Evolutionary conservation across 53 echinoderm and acorn worm species (phyloP), one percentile per base, ranked within the genome.

Genomic region (Mesocentrotus franciscanus): DNA sequence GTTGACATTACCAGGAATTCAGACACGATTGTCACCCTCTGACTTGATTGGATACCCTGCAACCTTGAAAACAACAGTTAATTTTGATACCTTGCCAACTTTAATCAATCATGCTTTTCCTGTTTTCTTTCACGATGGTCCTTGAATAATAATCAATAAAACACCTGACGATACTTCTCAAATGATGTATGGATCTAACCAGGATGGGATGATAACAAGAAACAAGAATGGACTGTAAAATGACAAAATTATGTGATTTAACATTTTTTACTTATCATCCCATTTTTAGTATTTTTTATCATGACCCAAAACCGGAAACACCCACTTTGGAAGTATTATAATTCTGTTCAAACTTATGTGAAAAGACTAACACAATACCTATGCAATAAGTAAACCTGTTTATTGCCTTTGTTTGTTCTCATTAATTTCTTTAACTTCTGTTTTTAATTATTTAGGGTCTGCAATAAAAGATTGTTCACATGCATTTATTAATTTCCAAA

Each of bases 61-160:
- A 81, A 57, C 87, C 87, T n/a, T 87, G 87, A 87, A 26, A 87
- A 55, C 12, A 26, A 6, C 87, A 58, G 26, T 58, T 58, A 14
- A 87, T 87, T 87, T 10, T n/a, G 58, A 27, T 87, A n/a, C 58
- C 9, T n/a, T 29, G 87, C 87, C 56, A 8, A 87, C 27, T 87
- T 87, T 58, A 1, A 87, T 87, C 56, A 27, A 87, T 87, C 87
- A 87, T 32, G 11, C 16, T 1, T 57, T 87, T 87, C 57, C 87
- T 58, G 87, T 87, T 87, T n/a, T 58, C 87, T 58, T 87, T 87
- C 26, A 57, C 24, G 56, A 87, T 4, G 17, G 58, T 87, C 87
- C 87, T 87, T 58, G 87, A 27, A 12, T 26, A 58, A 87, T 27
- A 58, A 87, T 87, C 11, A 87, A 87, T 58, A 87, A 87, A 87